These are phyloP conservation scores for Blastobasis adustella DNA, from an alignment of 2,888 invertebrate genomes.

Conservation along the genomic window DNA sequence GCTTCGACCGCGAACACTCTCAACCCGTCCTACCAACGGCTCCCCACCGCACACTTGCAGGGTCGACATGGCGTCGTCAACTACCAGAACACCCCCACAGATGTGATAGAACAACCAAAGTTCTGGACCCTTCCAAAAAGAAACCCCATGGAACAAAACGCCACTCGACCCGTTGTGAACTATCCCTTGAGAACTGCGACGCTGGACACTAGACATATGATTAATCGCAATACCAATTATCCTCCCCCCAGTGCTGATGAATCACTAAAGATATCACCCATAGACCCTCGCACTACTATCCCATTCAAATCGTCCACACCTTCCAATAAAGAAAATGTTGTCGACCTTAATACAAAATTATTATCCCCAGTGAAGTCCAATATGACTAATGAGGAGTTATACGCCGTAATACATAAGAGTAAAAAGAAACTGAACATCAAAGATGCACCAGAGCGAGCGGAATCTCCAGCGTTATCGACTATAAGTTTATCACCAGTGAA, in stretches of 20 bases:
- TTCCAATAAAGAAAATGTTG: slow-evolving; percentile 65
- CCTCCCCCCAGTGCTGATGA: slow-evolving; percentile 35
- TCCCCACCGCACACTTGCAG: slow-evolving; percentile 49
- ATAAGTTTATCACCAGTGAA: slow-evolving; percentile 67
- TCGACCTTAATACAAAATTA: slow-evolving; percentile 66
- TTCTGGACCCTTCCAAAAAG: slow-evolving; percentile 77
- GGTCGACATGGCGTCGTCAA: slow-evolving; percentile 49
- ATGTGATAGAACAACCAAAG: slow-evolving; percentile 52
- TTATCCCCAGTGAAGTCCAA: slow-evolving; percentile 81
- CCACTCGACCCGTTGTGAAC: slow-evolving; percentile 23
- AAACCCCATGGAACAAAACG: slow-evolving; percentile 29
- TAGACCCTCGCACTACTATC: slow-evolving; percentile 76
- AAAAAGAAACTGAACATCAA: slow-evolving; percentile 83
- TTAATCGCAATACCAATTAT: slow-evolving; percentile 4
- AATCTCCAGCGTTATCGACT: slow-evolving; percentile 60
- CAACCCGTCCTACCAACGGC: slow-evolving; percentile 42
- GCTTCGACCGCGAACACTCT: slow-evolving; percentile 41
- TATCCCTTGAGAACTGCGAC: slow-evolving; percentile 28
- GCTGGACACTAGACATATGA: slow-evolving; percentile 13
- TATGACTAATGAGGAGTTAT: slow-evolving; percentile 86
- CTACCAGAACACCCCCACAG: slow-evolving; percentile 36
- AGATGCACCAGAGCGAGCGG: slow-evolving; percentile 64
- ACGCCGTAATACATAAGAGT: slow-evolving; percentile 85
- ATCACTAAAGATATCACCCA: slow-evolving; percentile 78
- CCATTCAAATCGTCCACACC: slow-evolving; percentile 82